Evolutionary conservation across 1,140 invertebrate genomes (phyloP), one percentile per base, ranked within the genome.

Genomic region (Orius laevigatus): DNA sequence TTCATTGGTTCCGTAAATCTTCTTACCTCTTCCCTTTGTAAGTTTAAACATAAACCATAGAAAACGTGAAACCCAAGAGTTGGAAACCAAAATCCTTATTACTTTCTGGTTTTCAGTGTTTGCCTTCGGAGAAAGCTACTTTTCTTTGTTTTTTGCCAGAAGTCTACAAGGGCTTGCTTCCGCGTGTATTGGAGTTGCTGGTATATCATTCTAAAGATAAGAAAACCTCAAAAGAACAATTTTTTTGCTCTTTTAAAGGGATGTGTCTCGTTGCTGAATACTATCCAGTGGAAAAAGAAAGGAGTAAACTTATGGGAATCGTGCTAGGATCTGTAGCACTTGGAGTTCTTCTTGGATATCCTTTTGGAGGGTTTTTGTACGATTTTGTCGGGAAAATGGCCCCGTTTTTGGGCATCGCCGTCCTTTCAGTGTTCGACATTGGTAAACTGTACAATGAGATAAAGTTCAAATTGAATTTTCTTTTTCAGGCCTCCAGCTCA

Each of bases 121-220:
- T 65, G 83, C 86, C 10, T 77, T 85, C 56, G 85, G 83, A 2
- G 70, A 79, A 58, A 76, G 76, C 1, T 90, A 84, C 63, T 66
- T 70, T 35, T 62, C 78, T 1, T 61, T 92, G 18, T 74, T 91
- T 48, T 55, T 88, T 9, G 88, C 86, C 0, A 66, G 89, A 52
- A 82, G 82, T 56, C 64, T 92, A 25, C 88, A 93, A 66, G 89
- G 89, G 1, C 64, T 89, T 38, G 84, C 84, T 9, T 91, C 87
- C 6, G 78, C 87, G 0, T 85, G 81, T 49, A 77, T 86, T 47
- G 73, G 75, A 11, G 77, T 87, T 2, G 75, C 79, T 49, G 81
- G 82, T 63, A 76, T 78, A 74, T 74, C 70, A 4, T 25, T 25
- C 25, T 25, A 4, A 25, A 25, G 25, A n/a, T n/a, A n/a, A n/a